Percentiles rank a stretch among this genome's conserved stretches.
Conservation (phyloP, 1,140 invertebrate genomes). For the Trachelipus rathkii region DNA sequence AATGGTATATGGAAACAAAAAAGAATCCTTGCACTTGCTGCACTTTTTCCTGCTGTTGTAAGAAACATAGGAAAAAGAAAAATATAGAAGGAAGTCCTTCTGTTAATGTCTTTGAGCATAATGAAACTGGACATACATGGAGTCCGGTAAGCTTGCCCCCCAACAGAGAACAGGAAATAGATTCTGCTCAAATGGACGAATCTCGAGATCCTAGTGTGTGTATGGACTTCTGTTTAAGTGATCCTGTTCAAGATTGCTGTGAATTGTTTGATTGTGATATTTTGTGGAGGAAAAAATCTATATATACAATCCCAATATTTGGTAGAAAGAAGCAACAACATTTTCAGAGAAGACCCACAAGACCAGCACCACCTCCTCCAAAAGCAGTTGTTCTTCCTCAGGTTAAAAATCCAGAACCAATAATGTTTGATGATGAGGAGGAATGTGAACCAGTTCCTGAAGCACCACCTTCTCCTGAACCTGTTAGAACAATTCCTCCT, state of each 20-base stretch:
- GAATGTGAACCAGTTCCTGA: slow-evolving; percentile 44
- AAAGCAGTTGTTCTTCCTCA: slow-evolving; percentile 31
- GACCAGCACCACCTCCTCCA: slow-evolving; percentile 41
- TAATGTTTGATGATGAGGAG: slow-evolving; percentile 35
- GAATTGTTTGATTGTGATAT: slow-evolving; percentile 45
- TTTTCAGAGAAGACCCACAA: slow-evolving; percentile 39
- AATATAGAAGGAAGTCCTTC: slow-evolving; percentile 7
- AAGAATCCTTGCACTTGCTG: slow-evolving; percentile 40
- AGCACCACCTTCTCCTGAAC: slow-evolving; percentile 44
- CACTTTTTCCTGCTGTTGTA: slow-evolving; percentile 27
- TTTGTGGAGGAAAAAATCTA: slow-evolving; percentile 43
- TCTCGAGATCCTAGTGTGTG: slow-evolving; percentile 26
- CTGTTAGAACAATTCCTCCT: slow-evolving; percentile 37
- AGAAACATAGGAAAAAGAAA: slow-evolving; percentile 31
- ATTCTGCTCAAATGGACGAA: slow-evolving; percentile 4
- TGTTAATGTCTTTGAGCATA: slow-evolving; percentile 3
- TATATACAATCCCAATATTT: slow-evolving; percentile 42
- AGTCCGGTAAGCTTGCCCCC: slow-evolving; percentile 26
- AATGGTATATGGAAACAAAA: slow-evolving; percentile 44
- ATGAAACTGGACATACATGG: slow-evolving; percentile 30
- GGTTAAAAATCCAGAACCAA: slow-evolving; percentile 36
- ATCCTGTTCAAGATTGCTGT: slow-evolving; percentile 45
- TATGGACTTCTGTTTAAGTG: slow-evolving; percentile 45
- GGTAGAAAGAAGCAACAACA: slow-evolving; percentile 32
- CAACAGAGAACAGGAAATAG: background rate